Evolutionary conservation across 2,888 invertebrate genomes (phyloP), one percentile per base, ranked within the genome.

Genomic region (Exephanes ischioxanthus): DNA sequence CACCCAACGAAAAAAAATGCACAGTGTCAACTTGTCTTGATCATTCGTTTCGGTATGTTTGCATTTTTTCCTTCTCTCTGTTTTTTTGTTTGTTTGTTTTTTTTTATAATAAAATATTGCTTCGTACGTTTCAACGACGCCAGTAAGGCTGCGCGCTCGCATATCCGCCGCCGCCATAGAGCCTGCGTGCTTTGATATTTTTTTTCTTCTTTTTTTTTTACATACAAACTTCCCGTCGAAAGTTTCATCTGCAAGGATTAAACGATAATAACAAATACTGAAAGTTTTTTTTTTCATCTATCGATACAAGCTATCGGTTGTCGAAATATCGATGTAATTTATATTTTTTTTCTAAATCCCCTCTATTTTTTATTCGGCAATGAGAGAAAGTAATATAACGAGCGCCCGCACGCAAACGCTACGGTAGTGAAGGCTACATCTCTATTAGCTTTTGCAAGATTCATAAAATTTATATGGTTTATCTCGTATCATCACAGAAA

Each of bases 81-180:
- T 55, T 33, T 63, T n/a, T 53, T 41, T 41, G 41, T 41, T 41
- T 33, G 53, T n/a, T 67, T 78, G 45, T 73, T 11, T 63, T 71
- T 85, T 90, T 87, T 82, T 88, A 91, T 91, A 91, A 88, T 90
- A 92, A 92, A 92, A 92, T 92, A 92, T 91, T 90, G 88, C 88
- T 91, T 90, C 91, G 87, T 89, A 91, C 88, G 72, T 89, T 89
- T 90, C 87, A 83, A 89, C 88, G 84, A 88, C 87, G 89, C 89
- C 89, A 55, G 86, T 88, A 89, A 91, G 90, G 89, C 89, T 11
- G 41, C 89, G 88, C 90, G 86, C 84, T 87, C 85, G 88, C 86
- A 73, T 87, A 85, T 83, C 53, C 76, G 51, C 61, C 55, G 75
- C 66, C 77, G 63, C 53, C 73, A 51, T 67, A 51, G 71, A 76